These are phyloP conservation scores for Drosophila subpulchrella DNA, from an alignment of 1,140 invertebrate genomes.

Conservation along the genomic window DNA sequence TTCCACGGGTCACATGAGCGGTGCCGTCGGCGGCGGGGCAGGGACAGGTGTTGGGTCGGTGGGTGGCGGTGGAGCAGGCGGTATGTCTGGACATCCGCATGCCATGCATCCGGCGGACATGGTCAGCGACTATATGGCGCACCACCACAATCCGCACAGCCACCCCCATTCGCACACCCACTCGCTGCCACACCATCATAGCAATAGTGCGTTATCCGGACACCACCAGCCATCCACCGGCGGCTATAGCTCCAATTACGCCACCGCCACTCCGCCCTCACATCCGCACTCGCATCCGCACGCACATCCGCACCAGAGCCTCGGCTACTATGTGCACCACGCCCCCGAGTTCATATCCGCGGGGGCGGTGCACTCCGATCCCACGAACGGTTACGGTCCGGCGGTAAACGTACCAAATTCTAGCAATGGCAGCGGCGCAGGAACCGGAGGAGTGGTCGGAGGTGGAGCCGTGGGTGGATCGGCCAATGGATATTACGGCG, in stretches of 20 bases:
- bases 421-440: conserved; percentile 31
- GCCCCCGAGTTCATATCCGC: conserved; percentile 76
- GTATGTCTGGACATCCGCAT: conserved; percentile 79
- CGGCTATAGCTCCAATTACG: conserved; percentile 69
- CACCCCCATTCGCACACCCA: conserved; percentile 62
- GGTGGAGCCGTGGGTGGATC: conserved; percentile 10
- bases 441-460: conserved; percentile 14
- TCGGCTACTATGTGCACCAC: conserved; percentile 79
- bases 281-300: conserved; percentile 72
- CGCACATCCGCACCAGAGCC: conserved; percentile 74
- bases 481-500: conserved; percentile 76
- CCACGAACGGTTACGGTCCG: conserved; percentile 59
- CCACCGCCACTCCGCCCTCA: conserved; percentile 79
- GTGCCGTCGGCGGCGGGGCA: conserved; percentile 38
- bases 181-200: conserved; percentile 79
- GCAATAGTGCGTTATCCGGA: conserved; percentile 75
- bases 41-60: conserved; percentile 32
- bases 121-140: conserved; percentile 83
- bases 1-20: conserved; percentile 76
- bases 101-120: conserved; percentile 82
- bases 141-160: conserved; percentile 61
- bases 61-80: conserved; percentile 30
- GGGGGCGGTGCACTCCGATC: conserved; percentile 69
- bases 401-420: conserved; percentile 67
- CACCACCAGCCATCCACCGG: conserved; percentile 80